A percentile compares a stretch with the other conserved stretches of the same genome.
Evolutionary conservation across 1,140 invertebrate species (phyloP).

Genomic region (Pogonomyrmex barbatus): DNA sequence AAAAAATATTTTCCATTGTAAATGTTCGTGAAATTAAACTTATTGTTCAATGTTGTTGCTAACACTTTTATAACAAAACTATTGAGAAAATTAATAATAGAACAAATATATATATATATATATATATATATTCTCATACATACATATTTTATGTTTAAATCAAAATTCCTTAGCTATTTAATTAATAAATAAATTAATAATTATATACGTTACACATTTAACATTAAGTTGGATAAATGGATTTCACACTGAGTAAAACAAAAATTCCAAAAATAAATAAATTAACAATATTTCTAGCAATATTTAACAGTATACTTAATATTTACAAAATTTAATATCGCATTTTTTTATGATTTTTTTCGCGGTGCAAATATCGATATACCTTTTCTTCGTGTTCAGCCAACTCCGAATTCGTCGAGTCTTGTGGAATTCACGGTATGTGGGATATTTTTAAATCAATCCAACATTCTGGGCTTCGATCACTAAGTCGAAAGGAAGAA

Average conservation of each 20-base stretch:
- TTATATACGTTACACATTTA: not conserved
- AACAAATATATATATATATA: not conserved
- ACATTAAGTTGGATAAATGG: not conserved
- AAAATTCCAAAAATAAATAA: slow-evolving; percentile 3
- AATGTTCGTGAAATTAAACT: not conserved
- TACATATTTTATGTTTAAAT: not conserved
- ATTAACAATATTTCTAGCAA: not conserved
- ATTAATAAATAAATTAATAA: slow-evolving; percentile 1
- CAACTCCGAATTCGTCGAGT: slow-evolving; percentile 38
- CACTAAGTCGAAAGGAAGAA: slow-evolving; percentile 30
- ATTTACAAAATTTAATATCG: not conserved
- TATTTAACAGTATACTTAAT: not conserved
- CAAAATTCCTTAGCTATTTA: not conserved
- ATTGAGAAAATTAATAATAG: not conserved
- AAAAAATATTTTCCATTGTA: not conserved
- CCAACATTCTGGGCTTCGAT: slow-evolving; percentile 10
- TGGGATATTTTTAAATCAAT: slow-evolving; percentile 77
- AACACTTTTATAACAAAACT: not conserved
- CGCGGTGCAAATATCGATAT: not conserved
- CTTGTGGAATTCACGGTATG: slow-evolving; percentile 64
- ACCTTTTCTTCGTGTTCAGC: not conserved
- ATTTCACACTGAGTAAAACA: not conserved
- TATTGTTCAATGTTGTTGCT: not conserved
- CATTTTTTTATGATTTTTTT: not conserved
- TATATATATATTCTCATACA: not conserved